Evolutionary conservation across 2,113 vertebrate genomes (phyloP).

Genomic region (Thermophis baileyi): DNA sequence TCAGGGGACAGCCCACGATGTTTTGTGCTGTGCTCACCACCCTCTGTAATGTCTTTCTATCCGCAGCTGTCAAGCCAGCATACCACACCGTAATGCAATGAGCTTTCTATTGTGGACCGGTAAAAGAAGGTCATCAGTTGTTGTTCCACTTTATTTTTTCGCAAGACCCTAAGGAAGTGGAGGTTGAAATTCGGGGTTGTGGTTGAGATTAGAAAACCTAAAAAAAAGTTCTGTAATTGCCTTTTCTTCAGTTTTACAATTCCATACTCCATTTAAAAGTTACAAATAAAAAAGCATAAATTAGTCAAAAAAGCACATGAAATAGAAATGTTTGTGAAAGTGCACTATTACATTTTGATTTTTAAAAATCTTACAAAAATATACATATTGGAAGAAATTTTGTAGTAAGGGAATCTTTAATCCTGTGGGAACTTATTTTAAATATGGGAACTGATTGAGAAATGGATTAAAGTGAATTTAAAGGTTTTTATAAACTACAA

Average conservation of each 20-base stretch:
- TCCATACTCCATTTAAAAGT: not conserved
- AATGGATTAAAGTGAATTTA: not conserved
- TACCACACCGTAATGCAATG: no score
- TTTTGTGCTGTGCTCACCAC: no score
- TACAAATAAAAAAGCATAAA: not conserved
- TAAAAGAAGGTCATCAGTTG: no score
- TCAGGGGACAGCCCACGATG: no score
- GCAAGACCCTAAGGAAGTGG: no score
- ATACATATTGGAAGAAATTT: not conserved
- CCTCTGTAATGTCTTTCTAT: no score
- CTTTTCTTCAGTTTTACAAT: not conserved
- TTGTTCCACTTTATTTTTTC: no score
- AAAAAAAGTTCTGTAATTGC: not conserved
- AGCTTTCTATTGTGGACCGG: no score
- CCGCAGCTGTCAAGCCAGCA: no score
- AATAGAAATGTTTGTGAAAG: not conserved
- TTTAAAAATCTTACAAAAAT: not conserved
- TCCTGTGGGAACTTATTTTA: not conserved
- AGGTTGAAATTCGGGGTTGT: no score
- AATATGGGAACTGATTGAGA: not conserved
- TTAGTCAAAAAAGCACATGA: not conserved
- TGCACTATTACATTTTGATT: not conserved
- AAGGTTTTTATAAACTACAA: not conserved
- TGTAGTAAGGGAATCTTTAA: not conserved
- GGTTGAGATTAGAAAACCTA: no score